Evolutionary conservation across 2,113 vertebrate species (phyloP).

Genomic region (Sinocyclocheilus rhinocerous): DNA sequence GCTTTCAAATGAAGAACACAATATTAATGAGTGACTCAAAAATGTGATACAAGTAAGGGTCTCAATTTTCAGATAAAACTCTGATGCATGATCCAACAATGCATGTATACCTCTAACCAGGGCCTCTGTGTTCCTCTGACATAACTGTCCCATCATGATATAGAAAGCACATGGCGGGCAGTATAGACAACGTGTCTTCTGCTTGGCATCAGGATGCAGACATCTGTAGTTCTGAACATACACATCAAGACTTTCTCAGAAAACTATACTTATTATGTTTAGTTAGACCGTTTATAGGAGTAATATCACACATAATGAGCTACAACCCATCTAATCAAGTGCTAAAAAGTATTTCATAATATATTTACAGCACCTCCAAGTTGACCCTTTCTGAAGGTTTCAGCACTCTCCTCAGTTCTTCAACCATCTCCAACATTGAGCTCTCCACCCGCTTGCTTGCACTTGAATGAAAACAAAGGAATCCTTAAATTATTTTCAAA

Average conservation of each 20-base stretch:
- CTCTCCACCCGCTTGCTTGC: constrained; percentile 82
- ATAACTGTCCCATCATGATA: constrained; percentile 79
- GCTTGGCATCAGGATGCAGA: constrained; percentile 74
- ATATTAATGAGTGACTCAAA: neutral
- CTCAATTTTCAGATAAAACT: neutral
- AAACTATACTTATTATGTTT: neutral
- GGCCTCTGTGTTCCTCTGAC: constrained; percentile 81
- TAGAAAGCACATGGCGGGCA: constrained; percentile 81
- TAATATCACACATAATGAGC: neutral
- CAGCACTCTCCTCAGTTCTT: constrained; percentile 75
- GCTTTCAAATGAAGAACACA: constrained; percentile 66
- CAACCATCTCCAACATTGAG: constrained; percentile 73
- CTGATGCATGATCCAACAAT: neutral
- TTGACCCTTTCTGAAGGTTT: constrained; percentile 64
- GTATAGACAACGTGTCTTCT: constrained; percentile 80
- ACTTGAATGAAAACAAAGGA: constrained; percentile 63
- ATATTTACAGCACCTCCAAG: constrained; percentile 69
- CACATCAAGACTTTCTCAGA: neutral
- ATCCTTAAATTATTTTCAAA: neutral
- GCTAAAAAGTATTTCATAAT: neutral
- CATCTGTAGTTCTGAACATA: constrained; percentile 75
- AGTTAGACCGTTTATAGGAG: neutral
- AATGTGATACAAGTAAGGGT: neutral
- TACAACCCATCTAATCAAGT: neutral
- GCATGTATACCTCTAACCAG: constrained; percentile 79